Percentiles rank a stretch among this genome's conserved stretches.
Evolutionary conservation across 2,113 vertebrate genomes (phyloP).

Genomic region (Pristiophorus japonicus): DNA sequence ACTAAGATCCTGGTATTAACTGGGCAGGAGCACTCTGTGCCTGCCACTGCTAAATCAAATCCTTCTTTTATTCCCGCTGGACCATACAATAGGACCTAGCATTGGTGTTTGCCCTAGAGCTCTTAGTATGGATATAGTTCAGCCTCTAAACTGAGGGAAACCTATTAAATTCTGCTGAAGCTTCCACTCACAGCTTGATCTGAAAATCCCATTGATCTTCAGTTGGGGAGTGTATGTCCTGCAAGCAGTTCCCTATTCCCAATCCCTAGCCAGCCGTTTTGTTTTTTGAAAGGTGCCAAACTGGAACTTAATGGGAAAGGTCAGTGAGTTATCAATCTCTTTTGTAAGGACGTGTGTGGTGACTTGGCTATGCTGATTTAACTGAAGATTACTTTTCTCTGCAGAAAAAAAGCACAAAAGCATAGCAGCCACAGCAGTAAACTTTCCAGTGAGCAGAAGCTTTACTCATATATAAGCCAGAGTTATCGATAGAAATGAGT

Average conservation of each 20-base stretch:
- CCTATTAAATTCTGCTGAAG: background rate
- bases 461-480: background rate
- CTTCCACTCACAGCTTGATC: background rate
- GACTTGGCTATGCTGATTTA: background rate
- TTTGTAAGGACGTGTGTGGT: background rate
- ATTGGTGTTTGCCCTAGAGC: background rate
- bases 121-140: background rate
- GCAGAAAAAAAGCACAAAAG: background rate
- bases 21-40: background rate
- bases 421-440: background rate
- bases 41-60: background rate
- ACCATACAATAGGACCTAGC: background rate
- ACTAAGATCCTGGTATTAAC: background rate
- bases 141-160: background rate
- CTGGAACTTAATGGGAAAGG: background rate
- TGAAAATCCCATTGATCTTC: constrained; percentile 1
- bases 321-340: background rate
- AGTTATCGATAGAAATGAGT: background rate
- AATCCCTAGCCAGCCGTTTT: background rate
- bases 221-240: background rate
- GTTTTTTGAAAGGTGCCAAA: background rate
- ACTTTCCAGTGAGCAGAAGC: background rate
- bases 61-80: background rate
- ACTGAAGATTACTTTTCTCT: background rate
- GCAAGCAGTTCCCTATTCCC: background rate